phyloP scores from a whole-genome alignment of 2,113 vertebrate genomes.

The Azemiops feae region DNA sequence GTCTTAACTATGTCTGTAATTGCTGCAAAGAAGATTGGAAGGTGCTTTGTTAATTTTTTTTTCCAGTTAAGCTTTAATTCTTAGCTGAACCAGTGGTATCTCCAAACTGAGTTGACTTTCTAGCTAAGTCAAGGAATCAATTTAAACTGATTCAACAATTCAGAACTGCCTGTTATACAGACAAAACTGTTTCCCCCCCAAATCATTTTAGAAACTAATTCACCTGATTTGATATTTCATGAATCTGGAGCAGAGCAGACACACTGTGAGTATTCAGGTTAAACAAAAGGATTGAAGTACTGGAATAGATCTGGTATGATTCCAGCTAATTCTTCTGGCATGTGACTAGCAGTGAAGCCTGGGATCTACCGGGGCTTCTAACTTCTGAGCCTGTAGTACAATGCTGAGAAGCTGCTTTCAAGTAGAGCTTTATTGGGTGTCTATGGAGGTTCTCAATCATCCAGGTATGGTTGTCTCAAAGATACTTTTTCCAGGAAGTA shows the following conservation, averaged over 20 bases:
- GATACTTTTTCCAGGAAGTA: too few relatives aligned
- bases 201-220: background rate
- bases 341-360: background rate
- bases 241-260: background rate
- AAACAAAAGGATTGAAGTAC: background rate
- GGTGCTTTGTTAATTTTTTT: background rate
- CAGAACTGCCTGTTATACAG: background rate
- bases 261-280: background rate
- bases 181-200: background rate
- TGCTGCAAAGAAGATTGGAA: background rate
- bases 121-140: background rate
- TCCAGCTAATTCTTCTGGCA: background rate
- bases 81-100: background rate
- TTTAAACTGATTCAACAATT: background rate
- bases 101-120: background rate
- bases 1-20: background rate
- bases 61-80: background rate
- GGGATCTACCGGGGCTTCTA: background rate
- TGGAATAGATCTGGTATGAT: background rate
- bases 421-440: background rate
- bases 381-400: background rate
- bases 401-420: background rate
- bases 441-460: too few relatives aligned
- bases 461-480: too few relatives aligned
- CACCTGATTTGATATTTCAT: background rate